Percentiles rank a stretch among this genome's conserved stretches.
Conservation (phyloP, 2,888 invertebrate genomes). For the Timema podura region DNA sequence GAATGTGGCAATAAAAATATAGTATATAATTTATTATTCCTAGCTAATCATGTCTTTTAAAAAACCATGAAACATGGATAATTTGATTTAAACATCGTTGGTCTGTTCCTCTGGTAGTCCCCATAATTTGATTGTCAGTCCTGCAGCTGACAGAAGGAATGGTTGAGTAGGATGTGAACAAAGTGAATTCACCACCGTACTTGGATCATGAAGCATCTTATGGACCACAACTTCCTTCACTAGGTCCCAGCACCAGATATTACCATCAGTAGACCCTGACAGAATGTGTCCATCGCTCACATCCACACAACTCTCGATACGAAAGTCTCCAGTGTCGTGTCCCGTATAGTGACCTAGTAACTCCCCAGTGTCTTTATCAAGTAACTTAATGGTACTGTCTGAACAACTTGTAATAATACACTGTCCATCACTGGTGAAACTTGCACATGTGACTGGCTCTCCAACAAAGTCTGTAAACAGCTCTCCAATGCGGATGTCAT, state of each 20-base stretch:
- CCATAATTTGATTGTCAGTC: conserved; percentile 69
- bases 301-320: conserved; percentile 82
- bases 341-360: conserved; percentile 74
- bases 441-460: conserved; percentile 76
- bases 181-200: conserved; percentile 70
- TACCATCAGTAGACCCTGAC: conserved; percentile 86
- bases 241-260: conserved; percentile 85
- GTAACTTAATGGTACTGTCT: conserved; percentile 74
- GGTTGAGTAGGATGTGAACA: conserved; percentile 75
- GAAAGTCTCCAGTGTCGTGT: conserved; percentile 76
- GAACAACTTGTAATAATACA: conserved; percentile 83
- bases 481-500: conserved; percentile 86
- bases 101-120: conserved; percentile 37
- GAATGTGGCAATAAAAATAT: too few species aligned
- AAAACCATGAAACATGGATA: too few species aligned
- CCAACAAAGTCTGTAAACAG: conserved; percentile 81
- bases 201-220: conserved; percentile 36
- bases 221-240: conserved; percentile 62
- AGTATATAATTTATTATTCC: too few species aligned
- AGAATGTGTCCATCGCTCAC: conserved; percentile 80
- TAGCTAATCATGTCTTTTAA: too few species aligned
- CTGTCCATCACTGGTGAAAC: conserved; percentile 87
- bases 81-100: too few species aligned
- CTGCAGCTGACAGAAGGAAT: conserved; percentile 68
- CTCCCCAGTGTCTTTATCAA: conserved; percentile 85